Evolutionary conservation across 2,113 vertebrate species (phyloP).

Genomic region (Glareola pratincola): DNA sequence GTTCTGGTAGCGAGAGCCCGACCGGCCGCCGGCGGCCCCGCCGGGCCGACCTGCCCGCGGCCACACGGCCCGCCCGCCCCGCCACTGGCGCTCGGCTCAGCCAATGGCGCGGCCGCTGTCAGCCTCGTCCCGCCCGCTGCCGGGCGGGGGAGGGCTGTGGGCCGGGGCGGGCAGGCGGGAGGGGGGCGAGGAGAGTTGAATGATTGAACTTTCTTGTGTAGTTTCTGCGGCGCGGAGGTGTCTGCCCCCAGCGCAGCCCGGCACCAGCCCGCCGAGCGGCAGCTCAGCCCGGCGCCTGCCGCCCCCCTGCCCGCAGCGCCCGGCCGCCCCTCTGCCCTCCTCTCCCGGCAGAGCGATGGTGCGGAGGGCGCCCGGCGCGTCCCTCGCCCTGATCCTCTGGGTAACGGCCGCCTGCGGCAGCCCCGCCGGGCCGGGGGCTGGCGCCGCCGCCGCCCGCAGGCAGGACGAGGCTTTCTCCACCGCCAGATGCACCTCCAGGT

Average conservation of each 20-base stretch:
- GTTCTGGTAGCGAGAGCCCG: fast-evolving
- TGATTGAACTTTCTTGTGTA: conserved; percentile 71
- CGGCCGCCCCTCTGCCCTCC: neutral
- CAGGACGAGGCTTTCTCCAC: conserved; percentile 85
- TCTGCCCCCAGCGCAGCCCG: neutral
- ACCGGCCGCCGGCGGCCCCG: neutral
- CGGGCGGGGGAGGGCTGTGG: neutral
- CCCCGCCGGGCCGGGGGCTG: conserved; percentile 47
- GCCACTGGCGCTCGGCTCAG: conserved; percentile 5
- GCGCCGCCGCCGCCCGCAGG: conserved; percentile 72
- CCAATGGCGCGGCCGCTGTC: conserved; percentile 59
- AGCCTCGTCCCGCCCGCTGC: conserved; percentile 25
- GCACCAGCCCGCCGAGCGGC: neutral
- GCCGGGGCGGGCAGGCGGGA: neutral
- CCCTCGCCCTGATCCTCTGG: conserved; percentile 80
- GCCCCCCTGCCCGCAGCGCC: neutral
- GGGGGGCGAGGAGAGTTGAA: conserved; percentile 39
- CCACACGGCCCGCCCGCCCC: neutral
- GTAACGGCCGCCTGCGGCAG: conserved; percentile 77
- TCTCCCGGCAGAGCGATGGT: conserved; percentile 72
- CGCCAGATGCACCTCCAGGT: conserved; percentile 91
- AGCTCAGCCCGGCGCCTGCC: neutral
- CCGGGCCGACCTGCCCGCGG: neutral
- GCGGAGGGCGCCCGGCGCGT: conserved; percentile 65
- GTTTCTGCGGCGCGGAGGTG: conserved; percentile 46